Conservation (phyloP, 1,140 invertebrate species). For the Apis dorsata region DNA sequence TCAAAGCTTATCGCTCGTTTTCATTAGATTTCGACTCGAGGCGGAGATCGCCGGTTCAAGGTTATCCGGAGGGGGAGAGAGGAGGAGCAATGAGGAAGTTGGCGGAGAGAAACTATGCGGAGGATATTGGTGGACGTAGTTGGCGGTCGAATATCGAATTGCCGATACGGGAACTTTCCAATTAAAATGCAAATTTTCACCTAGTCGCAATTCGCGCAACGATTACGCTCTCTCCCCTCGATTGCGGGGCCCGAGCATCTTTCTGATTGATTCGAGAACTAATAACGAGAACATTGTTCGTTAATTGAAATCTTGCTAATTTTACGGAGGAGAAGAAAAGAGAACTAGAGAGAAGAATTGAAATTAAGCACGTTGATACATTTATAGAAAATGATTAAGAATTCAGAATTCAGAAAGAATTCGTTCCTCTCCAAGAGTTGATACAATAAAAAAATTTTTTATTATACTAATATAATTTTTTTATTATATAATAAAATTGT, state of each 20-base stretch:
- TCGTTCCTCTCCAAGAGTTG: too few relatives aligned
- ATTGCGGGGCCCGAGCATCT: neutral
- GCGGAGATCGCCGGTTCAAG: conserved; percentile 6
- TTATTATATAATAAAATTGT: too few relatives aligned
- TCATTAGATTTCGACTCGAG: conserved; percentile 29
- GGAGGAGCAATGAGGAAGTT: conserved; percentile 36
- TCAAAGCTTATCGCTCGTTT: conserved; percentile 39
- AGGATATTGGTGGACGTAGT: conserved; percentile 22
- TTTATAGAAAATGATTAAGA: too few relatives aligned
- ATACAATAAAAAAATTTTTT: too few relatives aligned
- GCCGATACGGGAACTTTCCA: conserved; percentile 30
- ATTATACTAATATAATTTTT: too few relatives aligned
- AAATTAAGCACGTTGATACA: too few relatives aligned
- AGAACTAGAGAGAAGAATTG: too few relatives aligned
- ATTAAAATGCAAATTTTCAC: conserved; percentile 41
- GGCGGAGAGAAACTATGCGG: conserved; percentile 6
- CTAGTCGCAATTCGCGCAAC: neutral
- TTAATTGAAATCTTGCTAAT: neutral
- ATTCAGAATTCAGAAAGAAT: too few relatives aligned
- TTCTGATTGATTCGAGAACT: neutral
- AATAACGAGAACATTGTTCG: neutral
- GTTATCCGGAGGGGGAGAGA: conserved; percentile 1
- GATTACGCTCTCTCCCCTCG: neutral
- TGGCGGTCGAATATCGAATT: conserved; percentile 21
- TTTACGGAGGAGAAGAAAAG: too few relatives aligned